Evolutionary conservation across 2,113 vertebrate species (phyloP), one percentile per base, ranked within the genome.

Genomic region (Oophaga pumilio): DNA sequence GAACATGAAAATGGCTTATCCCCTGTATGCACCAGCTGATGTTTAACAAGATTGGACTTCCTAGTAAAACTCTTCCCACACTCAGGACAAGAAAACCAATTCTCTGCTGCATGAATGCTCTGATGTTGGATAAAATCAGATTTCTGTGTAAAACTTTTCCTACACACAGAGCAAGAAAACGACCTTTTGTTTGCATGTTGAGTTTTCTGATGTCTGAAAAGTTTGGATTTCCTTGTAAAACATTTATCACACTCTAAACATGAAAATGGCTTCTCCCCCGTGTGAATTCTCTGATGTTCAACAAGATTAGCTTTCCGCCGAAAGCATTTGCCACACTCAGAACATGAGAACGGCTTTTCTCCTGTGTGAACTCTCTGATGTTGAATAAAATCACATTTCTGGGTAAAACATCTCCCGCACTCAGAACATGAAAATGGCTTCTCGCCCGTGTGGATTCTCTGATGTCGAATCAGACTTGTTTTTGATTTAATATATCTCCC

Each of bases 281-380:
- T 43, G 33, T 33, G 68, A 12, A 26, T 12, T 28, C 28, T 71
- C 68, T 33, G 68, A 59, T 60, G 57, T 60, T 60, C 57, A 60
- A 60, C 57, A 60, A 60, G 57, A 17, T 60, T 60, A 73, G 69
- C 33, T 28, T 73, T 73, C 28, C 28, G 69, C 15, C 24, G 33
- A 15, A 73, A 73, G 24, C 69, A 73, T 73, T 73, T 73, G 8
- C 69, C 69, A 33, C 69, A 73, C 69, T 28, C 69, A 13, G 69
- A 33, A 33, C 69, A 73, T 0, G 69, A 43, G 33, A 43, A 43
- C 2, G 33, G 33, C 33, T 43, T 43, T 43, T 43, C 33, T 43
- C 33, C 33, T 43, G 33, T 43, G 33, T 33, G 68, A 11, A 26
- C 24, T 28, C 28, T 71, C 68, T 33, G 68, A 71, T 71, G 68